Evolutionary conservation across 1,140 invertebrate genomes (phyloP), one percentile per base, ranked within the genome.

Genomic region (Anoplophora glabripennis): DNA sequence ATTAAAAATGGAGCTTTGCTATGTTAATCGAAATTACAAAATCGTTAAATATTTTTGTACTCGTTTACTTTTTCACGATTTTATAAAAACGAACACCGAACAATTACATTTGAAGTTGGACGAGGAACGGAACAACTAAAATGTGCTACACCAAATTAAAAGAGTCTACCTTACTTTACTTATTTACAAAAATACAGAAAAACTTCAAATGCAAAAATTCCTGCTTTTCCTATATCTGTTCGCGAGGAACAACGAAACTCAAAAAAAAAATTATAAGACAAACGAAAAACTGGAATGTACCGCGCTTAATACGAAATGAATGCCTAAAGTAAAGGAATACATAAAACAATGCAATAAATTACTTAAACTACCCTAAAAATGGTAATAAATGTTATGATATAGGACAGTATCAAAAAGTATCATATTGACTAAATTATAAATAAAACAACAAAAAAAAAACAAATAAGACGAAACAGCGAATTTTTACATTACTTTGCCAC

Each of bases 1-100:
- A 67, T 65, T 64, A 58, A 61, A 28, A 65, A 64, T 60, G 61
- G 63, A 66, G 64, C 42, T 56, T 51, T 53, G 49, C 48, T 46
- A 60, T 53, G 47, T 45, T 46, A 42, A 53, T 68, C 66, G 66
- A 68, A 58, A 65, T 68, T 68, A 65, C 56, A 68, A 68, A 68
- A 68, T 61, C 64, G 66, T 62, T 46, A 41, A 53, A 58, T 51
- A 17, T 59, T 49, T 67, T 65, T 68, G 66, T 68, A 68, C 64
- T 65, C 63, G 45, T 59, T 60, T 36, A 12, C 18, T 51, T 51
- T 15, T 35, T 49, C 11, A 67, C 65, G 63, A 67, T 67, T 67
- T 67, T 57, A 61, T 67, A 67, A 67, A 49, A 53, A 47, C 66
- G 55, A 67, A 61, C 41, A 49, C n/a, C 35, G 14, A 56, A 45